Percentiles rank a stretch among this genome's conserved stretches.
Evolutionary conservation across 2,797 vertebrate species (phyloP).

Genomic region (Thripadectes ignobilis): DNA sequence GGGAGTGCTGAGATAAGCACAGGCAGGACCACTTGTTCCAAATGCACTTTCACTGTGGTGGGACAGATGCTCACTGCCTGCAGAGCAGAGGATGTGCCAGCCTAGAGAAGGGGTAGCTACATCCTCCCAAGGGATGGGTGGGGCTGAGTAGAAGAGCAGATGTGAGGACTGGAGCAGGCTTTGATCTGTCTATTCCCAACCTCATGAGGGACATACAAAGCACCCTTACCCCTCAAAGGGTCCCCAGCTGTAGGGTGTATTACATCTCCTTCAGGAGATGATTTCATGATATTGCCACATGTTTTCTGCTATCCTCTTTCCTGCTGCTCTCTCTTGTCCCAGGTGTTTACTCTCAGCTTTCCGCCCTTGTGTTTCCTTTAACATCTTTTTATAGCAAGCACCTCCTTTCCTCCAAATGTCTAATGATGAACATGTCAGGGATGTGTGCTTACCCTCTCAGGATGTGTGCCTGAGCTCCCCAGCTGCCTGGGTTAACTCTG

Average conservation of each 20-base stretch:
- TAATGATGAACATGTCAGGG: rapidly evolving
- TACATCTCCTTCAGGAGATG: background rate
- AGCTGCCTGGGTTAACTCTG: background rate
- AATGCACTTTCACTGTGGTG: rapidly evolving
- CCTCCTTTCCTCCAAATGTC: background rate
- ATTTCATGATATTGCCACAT: background rate
- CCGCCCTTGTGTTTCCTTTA: background rate
- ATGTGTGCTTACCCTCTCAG: background rate
- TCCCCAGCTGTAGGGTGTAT: background rate
- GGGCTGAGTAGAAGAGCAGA: background rate
- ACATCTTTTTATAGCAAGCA: background rate
- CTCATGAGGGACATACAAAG: background rate
- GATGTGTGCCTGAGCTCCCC: background rate
- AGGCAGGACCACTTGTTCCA: background rate
- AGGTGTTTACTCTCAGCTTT: background rate
- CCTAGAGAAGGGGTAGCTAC: background rate
- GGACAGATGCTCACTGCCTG: rapidly evolving
- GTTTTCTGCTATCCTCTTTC: background rate
- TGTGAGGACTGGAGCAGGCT: background rate
- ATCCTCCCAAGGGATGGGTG: rapidly evolving
- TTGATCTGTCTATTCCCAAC: background rate
- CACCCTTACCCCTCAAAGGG: rapidly evolving
- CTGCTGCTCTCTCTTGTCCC: background rate
- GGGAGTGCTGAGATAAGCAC: rapidly evolving
- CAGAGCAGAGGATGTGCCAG: rapidly evolving